Evolutionary conservation across 2,888 invertebrate species (phyloP).

Genomic region (Luperina testacea): DNA sequence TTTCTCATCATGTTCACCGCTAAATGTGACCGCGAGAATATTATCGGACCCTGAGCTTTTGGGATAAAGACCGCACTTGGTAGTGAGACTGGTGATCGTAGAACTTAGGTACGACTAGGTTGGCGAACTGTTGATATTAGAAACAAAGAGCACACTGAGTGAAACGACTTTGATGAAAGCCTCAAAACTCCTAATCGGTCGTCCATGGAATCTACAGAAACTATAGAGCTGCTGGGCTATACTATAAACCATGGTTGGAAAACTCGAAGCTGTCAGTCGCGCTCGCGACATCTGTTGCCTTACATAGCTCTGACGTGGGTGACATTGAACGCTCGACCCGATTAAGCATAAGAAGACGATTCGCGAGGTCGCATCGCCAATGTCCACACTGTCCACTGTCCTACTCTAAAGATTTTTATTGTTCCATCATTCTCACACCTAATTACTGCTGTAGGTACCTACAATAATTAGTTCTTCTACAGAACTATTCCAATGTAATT

Average conservation of each 20-base stretch:
- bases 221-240: neutral
- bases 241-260: neutral
- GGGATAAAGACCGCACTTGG: neutral
- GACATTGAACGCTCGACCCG: constrained; percentile 87
- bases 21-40: neutral
- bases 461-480: constrained; percentile 27
- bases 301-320: constrained; percentile 66
- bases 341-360: constrained; percentile 84
- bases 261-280: constrained; percentile 29
- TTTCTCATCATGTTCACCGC: constrained; percentile 18
- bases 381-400: constrained; percentile 67
- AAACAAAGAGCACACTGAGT: neutral
- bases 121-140: neutral
- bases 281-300: constrained; percentile 65
- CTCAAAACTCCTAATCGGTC: neutral
- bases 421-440: constrained; percentile 70
- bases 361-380: constrained; percentile 77
- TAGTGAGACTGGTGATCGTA: neutral
- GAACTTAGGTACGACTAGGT: neutral
- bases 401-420: constrained; percentile 68
- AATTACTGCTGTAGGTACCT: constrained; percentile 46
- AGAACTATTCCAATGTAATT: constrained; percentile 22
- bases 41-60: neutral
- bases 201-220: neutral
- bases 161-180: neutral